Percentiles rank a stretch among this genome's conserved stretches.
Conservation (phyloP, 2,888 invertebrate species). For the Dorcus hopei region DNA sequence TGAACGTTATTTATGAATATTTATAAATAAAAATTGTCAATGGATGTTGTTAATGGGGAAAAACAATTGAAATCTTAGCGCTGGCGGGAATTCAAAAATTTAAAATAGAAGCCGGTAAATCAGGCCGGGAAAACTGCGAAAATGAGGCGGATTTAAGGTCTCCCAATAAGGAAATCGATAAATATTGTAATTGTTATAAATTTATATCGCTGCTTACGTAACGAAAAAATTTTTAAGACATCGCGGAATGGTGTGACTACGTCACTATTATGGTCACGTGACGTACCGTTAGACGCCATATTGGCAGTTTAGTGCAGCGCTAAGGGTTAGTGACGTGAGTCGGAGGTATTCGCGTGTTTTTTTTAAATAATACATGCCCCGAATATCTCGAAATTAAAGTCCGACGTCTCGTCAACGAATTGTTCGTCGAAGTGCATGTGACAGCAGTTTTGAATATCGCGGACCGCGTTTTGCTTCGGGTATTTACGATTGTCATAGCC, state of each 20-base stretch:
- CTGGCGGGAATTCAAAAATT: conserved; percentile 27
- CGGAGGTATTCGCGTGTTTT: conserved; percentile 19
- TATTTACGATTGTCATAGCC: conserved; percentile 49
- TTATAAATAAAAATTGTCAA: too few relatives aligned
- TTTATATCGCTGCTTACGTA: conserved; percentile 43
- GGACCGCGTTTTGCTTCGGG: conserved; percentile 45
- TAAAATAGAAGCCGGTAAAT: conserved; percentile 5
- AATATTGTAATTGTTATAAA: conserved; percentile 27
- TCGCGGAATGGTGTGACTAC: conserved; percentile 46
- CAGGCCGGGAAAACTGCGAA: neutral
- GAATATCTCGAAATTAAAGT: conserved; percentile 12
- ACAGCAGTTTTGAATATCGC: conserved; percentile 46
- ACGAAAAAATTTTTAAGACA: conserved; percentile 46
- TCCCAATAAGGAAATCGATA: conserved; percentile 14
- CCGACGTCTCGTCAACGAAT: neutral
- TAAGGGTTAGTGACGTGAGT: conserved; percentile 52
- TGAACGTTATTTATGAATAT: too few relatives aligned
- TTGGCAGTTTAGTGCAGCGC: conserved; percentile 55
- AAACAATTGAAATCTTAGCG: neutral
- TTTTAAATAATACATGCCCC: conserved; percentile 26
- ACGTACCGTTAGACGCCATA: conserved; percentile 58
- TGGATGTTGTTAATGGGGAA: too few relatives aligned
- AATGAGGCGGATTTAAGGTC: neutral
- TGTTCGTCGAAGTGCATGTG: neutral
- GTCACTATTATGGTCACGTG: conserved; percentile 57